These are phyloP conservation scores for Aphrophora alni DNA, from an alignment of 2,888 invertebrate genomes.

Conservation along the genomic window DNA sequence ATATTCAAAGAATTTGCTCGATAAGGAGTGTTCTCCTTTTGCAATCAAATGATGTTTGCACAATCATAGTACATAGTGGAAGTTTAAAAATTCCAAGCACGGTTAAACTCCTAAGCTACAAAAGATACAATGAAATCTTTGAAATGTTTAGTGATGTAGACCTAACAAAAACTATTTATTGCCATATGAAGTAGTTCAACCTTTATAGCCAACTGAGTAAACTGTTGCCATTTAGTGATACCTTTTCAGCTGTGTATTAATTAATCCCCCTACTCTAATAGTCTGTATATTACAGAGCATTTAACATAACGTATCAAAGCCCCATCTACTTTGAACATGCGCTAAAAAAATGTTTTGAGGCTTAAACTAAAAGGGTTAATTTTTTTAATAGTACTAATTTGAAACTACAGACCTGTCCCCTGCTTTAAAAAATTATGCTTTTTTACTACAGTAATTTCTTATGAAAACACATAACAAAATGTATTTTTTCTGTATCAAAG, in stretches of 20 bases:
- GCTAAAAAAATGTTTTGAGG: not conserved
- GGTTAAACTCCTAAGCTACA: no score
- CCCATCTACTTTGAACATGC: conserved; percentile 11
- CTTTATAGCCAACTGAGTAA: no score
- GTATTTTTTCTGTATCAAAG: conserved; percentile 14
- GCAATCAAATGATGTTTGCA: no score
- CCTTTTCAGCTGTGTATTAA: conserved; percentile 14
- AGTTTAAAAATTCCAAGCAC: no score
- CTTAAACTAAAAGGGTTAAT: conserved; percentile 13
- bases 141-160: no score
- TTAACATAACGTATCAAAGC: conserved; percentile 10
- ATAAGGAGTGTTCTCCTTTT: no score
- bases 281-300: conserved; percentile 12
- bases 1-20: no score
- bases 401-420: conserved; percentile 15
- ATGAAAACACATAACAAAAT: conserved; percentile 12
- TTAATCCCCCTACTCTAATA: conserved; percentile 6
- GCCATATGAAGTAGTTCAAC: no score
- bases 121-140: no score
- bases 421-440: not conserved
- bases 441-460: conserved; percentile 12
- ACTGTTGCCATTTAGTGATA: no score
- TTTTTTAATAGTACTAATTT: conserved; percentile 16
- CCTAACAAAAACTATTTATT: no score
- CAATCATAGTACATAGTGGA: no score